A percentile compares a stretch with the other conserved stretches of the same genome.
phyloP scores from a whole-genome alignment of 2,888 invertebrate species.

The Yponomeuta malinellus region DNA sequence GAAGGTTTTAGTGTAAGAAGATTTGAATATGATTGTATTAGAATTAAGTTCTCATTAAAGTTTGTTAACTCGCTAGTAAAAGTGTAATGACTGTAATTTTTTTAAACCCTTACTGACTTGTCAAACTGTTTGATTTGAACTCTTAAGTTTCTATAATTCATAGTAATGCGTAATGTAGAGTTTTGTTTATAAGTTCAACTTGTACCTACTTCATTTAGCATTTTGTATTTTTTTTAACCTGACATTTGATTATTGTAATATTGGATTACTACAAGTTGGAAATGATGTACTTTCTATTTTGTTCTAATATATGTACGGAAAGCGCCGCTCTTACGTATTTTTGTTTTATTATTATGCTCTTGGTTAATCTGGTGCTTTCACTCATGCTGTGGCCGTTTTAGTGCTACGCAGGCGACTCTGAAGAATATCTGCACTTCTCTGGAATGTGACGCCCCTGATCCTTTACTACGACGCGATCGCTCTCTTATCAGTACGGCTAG shows the following conservation, averaged over 20 bases:
- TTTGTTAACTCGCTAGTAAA: conserved; percentile 20
- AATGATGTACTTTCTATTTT: conserved; percentile 69
- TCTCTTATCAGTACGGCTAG: too few species aligned
- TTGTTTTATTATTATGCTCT: conserved; percentile 23
- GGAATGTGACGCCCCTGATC: too few species aligned
- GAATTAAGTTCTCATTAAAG: conserved; percentile 62
- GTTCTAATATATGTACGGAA: conserved; percentile 66
- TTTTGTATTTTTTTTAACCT: conserved; percentile 47
- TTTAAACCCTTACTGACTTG: not conserved
- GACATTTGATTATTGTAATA: conserved; percentile 46
- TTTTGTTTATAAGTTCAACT: conserved; percentile 40
- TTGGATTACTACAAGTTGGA: conserved; percentile 69
- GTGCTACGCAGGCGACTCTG: too few species aligned
- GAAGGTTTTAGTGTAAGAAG: conserved; percentile 62
- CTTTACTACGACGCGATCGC: too few species aligned
- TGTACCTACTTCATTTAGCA: conserved; percentile 51
- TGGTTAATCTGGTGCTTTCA: too few species aligned
- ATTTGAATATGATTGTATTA: conserved; percentile 67
- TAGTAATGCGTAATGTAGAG: conserved; percentile 12
- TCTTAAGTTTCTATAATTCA: not conserved
- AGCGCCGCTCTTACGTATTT: conserved; percentile 37
- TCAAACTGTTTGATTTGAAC: not conserved
- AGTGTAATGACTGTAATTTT: not conserved
- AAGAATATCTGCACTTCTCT: too few species aligned
- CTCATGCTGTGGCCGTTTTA: too few species aligned